Evolutionary conservation across 2,888 invertebrate genomes (phyloP).

Genomic region (Netelia inedita): DNA sequence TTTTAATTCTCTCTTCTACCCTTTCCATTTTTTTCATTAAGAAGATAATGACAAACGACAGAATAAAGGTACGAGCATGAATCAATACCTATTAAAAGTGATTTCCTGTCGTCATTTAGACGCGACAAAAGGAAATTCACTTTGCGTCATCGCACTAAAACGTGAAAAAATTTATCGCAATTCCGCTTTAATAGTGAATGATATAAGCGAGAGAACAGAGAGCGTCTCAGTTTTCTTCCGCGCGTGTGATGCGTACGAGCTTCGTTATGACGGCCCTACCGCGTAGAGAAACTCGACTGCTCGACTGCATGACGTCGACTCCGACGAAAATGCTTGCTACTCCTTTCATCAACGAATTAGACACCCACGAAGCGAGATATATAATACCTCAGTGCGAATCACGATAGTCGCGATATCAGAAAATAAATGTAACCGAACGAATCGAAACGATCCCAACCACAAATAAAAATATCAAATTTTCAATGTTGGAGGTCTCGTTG

Average conservation of each 20-base stretch:
- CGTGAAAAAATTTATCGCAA: neutral
- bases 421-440: neutral
- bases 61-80: no score
- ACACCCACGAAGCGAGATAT: slow-evolving; percentile 23
- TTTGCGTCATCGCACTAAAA: slow-evolving; percentile 6
- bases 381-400: neutral
- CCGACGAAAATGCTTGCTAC: neutral
- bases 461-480: neutral
- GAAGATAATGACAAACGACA: no score
- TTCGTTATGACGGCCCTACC: slow-evolving; percentile 13
- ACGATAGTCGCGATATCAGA: neutral
- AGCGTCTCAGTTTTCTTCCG: slow-evolving; percentile 28
- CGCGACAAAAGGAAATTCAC: neutral
- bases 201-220: slow-evolving; percentile 10
- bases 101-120: neutral
- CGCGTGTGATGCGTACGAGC: neutral
- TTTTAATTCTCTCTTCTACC: no score
- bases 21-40: no score
- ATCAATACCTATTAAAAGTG: no score
- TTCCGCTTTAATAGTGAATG: neutral
- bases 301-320: slow-evolving; percentile 4
- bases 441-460: neutral
- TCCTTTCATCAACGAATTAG: neutral
- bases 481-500: neutral
- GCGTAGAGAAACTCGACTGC: neutral